phyloP scores from a whole-genome alignment of 2,113 vertebrate genomes.

The Vulpes vulpes region DNA sequence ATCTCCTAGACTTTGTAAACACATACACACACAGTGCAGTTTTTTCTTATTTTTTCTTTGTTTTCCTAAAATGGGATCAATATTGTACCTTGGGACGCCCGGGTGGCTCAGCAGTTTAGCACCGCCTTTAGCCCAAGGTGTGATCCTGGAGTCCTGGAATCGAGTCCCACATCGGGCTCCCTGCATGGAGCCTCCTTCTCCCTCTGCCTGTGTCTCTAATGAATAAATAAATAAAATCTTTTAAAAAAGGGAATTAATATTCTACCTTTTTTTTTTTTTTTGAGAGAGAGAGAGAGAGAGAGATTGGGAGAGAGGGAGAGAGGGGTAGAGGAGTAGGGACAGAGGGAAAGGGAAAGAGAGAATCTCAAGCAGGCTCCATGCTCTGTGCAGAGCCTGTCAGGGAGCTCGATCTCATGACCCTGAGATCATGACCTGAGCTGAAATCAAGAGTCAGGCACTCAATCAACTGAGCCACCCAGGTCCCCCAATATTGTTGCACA shows the following conservation, averaged over 20 bases:
- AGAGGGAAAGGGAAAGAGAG: not conserved
- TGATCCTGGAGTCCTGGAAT: too few species aligned
- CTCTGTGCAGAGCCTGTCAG: not conserved
- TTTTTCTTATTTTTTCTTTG: not conserved
- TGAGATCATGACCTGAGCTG: not conserved
- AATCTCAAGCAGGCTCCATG: not conserved
- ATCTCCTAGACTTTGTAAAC: not conserved
- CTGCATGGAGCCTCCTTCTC: too few species aligned
- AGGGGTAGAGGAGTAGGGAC: too few species aligned
- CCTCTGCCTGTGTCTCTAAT: too few species aligned
- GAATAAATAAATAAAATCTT: too few species aligned
- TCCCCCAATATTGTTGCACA: not conserved
- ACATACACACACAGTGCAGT: too few species aligned
- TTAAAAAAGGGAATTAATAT: not conserved
- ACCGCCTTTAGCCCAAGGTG: too few species aligned
- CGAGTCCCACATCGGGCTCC: too few species aligned
- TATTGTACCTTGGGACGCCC: too few species aligned
- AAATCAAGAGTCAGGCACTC: not conserved
- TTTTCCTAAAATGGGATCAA: conserved; percentile 6
- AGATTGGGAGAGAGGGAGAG: not conserved
- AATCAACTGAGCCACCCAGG: not conserved
- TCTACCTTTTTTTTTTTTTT: not conserved
- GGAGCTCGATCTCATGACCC: not conserved
- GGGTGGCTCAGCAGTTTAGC: too few species aligned
- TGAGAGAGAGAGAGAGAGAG: not conserved